phyloP scores from a whole-genome alignment of 37 sponge, comb jelly and placozoan genomes.

The Beroe forskalii region DNA sequence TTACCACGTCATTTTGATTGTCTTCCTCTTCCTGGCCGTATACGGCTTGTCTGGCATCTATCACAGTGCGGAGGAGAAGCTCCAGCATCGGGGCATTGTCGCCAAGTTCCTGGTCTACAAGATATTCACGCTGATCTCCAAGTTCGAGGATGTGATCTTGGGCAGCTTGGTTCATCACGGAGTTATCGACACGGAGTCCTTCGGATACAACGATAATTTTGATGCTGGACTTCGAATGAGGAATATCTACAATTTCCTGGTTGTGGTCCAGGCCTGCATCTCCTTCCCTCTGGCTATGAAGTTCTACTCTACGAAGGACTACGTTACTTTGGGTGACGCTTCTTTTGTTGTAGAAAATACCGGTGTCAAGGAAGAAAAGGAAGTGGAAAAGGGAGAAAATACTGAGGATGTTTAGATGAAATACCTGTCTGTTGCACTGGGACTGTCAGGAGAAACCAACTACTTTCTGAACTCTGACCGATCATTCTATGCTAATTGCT shows the following conservation, averaged over 20 bases:
- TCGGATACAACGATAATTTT: constrained; percentile 2
- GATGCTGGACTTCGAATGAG: neutral
- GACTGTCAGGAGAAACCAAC: no score
- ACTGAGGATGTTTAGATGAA: no score
- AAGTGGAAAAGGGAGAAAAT: no score
- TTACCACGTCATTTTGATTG: neutral
- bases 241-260: neutral
- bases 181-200: neutral
- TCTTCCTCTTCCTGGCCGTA: neutral
- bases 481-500: no score
- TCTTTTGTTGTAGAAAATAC: no score
- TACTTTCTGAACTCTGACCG: no score
- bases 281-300: neutral
- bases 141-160: neutral
- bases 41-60: constrained; percentile 42
- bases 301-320: neutral
- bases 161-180: constrained; percentile 24
- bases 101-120: constrained; percentile 35
- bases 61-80: constrained; percentile 8
- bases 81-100: constrained; percentile 7
- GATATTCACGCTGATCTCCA: neutral
- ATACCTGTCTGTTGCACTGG: no score
- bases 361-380: no score
- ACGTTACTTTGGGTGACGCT: neutral
- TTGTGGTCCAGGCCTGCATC: neutral